Evolutionary conservation across 2,888 invertebrate genomes (phyloP).

Genomic region (Stenchaetothrips biformis): DNA sequence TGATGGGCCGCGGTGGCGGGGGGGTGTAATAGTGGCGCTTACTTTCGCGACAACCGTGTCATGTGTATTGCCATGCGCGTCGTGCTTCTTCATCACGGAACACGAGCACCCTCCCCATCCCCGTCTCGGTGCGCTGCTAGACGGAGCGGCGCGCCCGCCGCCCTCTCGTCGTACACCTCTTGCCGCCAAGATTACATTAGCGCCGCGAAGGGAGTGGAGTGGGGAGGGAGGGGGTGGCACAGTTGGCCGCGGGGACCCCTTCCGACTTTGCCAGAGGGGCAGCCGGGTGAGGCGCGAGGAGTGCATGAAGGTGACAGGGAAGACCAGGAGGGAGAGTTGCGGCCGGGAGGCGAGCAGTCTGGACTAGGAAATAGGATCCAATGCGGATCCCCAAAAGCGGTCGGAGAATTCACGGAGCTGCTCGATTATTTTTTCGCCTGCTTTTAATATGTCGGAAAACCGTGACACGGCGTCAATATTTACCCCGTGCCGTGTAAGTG

Average conservation of each 20-base stretch:
- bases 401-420: no score
- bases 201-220: neutral
- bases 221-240: neutral
- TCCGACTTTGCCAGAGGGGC: neutral
- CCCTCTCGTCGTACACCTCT: neutral
- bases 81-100: constrained; percentile 15
- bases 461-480: no score
- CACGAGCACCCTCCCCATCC: neutral
- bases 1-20: neutral
- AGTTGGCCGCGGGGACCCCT: neutral
- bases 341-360: no score
- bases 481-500: no score
- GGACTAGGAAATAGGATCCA: no score
- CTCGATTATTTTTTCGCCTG: no score
- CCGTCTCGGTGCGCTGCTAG: neutral
- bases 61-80: constrained; percentile 11
- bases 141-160: no score
- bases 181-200: constrained; percentile 17
- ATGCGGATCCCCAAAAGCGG: no score
- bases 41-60: neutral
- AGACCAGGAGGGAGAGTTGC: no score
- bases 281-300: no score
- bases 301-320: no score
- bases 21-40: neutral
- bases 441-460: no score